These are phyloP conservation scores for Dissostichus mawsoni DNA, from an alignment of 2,113 vertebrate genomes.

Conservation along the genomic window DNA sequence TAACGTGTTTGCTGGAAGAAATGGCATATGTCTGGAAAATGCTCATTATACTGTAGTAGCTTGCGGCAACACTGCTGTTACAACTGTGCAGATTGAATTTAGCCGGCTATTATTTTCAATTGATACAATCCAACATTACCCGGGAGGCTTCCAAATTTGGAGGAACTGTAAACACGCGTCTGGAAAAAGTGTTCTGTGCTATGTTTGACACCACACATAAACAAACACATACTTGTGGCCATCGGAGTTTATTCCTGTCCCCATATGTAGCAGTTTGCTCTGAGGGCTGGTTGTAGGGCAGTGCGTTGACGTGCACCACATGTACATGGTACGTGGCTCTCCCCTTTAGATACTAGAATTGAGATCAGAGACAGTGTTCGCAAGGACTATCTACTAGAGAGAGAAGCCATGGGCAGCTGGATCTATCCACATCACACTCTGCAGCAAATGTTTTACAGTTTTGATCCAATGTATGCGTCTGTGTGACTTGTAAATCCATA, in stretches of 20 bases:
- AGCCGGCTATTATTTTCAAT: constrained; percentile 33
- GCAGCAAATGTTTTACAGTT: neutral
- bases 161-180: constrained; percentile 29
- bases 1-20: constrained; percentile 3
- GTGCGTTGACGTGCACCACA: constrained; percentile 9
- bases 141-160: constrained; percentile 7
- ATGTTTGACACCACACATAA: constrained; percentile 10
- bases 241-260: neutral
- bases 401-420: neutral
- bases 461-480: neutral
- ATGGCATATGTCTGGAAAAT: constrained; percentile 2
- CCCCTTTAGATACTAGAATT: constrained; percentile 17
- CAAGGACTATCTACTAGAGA: constrained; percentile 10
- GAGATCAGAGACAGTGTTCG: constrained; percentile 15
- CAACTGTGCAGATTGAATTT: neutral
- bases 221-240: constrained; percentile 10
- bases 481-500: neutral
- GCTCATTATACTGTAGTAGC: constrained; percentile 5
- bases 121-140: constrained; percentile 21
- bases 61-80: constrained; percentile 14
- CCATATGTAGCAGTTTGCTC: constrained; percentile 1
- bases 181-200: constrained; percentile 8
- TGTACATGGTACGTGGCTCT: neutral
- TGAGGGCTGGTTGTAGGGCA: constrained; percentile 19
- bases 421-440: constrained; percentile 1